phyloP scores from a whole-genome alignment of 2,797 vertebrate genomes.

The Meda fulgida region DNA sequence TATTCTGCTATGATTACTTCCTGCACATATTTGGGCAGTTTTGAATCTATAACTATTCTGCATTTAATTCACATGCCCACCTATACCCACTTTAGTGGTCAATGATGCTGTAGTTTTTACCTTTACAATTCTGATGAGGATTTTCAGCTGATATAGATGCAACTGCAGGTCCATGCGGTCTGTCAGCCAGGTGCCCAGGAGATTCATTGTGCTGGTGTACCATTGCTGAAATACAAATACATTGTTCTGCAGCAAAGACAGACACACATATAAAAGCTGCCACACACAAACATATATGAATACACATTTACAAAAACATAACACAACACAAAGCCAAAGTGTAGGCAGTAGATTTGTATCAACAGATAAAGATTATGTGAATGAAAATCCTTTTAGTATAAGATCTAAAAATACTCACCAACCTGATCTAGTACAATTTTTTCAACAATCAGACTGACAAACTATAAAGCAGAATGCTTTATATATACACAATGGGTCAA shows the following conservation, averaged over 20 bases:
- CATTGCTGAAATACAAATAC: constrained; percentile 95
- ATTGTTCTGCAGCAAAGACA: constrained; percentile 79
- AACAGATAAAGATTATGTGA: not conserved
- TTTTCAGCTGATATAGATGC: constrained; percentile 98
- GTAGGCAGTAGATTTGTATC: not conserved
- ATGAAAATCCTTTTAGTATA: not conserved
- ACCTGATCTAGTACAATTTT: not conserved
- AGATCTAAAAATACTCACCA: not conserved
- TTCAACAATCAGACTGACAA: not conserved
- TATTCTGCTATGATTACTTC: not conserved
- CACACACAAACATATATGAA: constrained; percentile 39
- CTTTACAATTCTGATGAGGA: constrained; percentile 98
- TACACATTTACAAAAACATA: constrained; percentile 35
- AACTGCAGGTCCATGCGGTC: constrained; percentile 99
- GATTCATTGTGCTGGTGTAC: constrained; percentile 98
- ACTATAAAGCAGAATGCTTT: not conserved
- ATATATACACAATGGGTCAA: not conserved
- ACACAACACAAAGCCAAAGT: constrained; percentile 8
- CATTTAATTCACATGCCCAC: not conserved
- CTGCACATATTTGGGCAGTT: not conserved
- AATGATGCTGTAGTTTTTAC: constrained; percentile 72
- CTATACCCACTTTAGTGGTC: not conserved
- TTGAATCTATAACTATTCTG: not conserved
- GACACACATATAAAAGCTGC: constrained; percentile 50
- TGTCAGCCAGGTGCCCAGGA: constrained; percentile 95